A percentile compares a stretch with the other conserved stretches of the same genome.
These are phyloP conservation scores for Xestoiulus laeticollis DNA, from an alignment of 2,888 invertebrate species.

Conservation along the genomic window DNA sequence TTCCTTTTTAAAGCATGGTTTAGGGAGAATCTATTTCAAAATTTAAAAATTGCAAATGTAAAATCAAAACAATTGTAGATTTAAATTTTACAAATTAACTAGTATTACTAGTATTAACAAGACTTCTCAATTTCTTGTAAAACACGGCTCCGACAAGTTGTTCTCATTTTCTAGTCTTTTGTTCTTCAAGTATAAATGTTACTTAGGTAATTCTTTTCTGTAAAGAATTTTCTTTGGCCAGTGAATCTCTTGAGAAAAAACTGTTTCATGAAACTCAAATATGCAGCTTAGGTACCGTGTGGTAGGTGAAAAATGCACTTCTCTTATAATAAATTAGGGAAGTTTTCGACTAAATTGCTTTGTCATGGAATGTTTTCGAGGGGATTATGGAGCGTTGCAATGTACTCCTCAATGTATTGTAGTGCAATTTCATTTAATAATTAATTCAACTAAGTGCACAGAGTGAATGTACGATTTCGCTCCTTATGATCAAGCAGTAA, in stretches of 20 bases:
- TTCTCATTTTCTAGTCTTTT: no score
- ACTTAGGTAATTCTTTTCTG: no score
- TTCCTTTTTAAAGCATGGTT: no score
- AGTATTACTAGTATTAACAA: no score
- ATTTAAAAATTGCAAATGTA: no score
- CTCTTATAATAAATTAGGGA: constrained; percentile 5
- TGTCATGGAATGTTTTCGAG: constrained; percentile 16
- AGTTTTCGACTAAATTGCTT: constrained; percentile 31
- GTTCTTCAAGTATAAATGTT: no score
- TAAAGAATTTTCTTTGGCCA: neutral
- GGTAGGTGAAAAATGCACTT: neutral
- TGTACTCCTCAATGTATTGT: neutral
- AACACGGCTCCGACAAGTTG: no score
- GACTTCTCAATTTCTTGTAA: no score
- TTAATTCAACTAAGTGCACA: constrained; percentile 39
- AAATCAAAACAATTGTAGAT: no score
- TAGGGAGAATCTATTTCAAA: no score
- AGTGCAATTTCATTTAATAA: constrained; percentile 8
- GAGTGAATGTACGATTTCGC: constrained; percentile 27
- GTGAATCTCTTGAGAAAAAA: constrained; percentile 16
- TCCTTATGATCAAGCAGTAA: neutral
- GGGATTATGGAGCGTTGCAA: neutral
- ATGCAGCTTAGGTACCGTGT: neutral
- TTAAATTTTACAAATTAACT: no score
- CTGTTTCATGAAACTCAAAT: neutral